Evolutionary conservation across 2,888 invertebrate genomes (phyloP).

Genomic region (Aelia acuminata): DNA sequence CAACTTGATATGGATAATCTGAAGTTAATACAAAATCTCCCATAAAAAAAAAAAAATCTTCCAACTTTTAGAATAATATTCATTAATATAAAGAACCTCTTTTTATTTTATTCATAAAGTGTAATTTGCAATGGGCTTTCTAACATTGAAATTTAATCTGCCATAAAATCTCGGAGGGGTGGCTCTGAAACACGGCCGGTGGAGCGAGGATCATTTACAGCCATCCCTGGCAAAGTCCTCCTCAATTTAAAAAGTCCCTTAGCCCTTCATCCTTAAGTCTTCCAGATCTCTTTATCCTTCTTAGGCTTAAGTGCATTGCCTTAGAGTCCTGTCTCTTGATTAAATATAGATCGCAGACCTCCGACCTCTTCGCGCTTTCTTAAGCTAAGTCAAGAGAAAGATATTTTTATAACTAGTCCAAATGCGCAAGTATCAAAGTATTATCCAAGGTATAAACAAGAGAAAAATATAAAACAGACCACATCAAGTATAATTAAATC

Average conservation of each 20-base stretch:
- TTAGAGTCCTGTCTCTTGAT: constrained; percentile 25
- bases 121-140: background rate
- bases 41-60: too few relatives aligned
- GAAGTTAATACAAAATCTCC: too few relatives aligned
- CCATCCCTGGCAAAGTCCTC: background rate
- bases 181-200: background rate
- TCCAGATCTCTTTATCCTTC: constrained; percentile 34
- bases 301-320: constrained; percentile 40
- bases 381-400: background rate
- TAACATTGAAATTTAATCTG: background rate
- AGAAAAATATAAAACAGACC: too few relatives aligned
- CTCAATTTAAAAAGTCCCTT: constrained; percentile 35
- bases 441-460: too few relatives aligned
- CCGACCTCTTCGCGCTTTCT: background rate
- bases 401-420: background rate
- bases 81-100: too few relatives aligned
- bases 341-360: constrained; percentile 11
- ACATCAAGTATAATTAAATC: too few relatives aligned
- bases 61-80: too few relatives aligned
- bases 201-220: constrained; percentile 25
- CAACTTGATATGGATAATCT: too few relatives aligned
- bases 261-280: constrained; percentile 32
- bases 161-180: background rate
- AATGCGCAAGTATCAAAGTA: background rate
- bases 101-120: background rate